Conservation (phyloP, 2,113 vertebrate genomes). For the Polypterus bichir region DNA sequence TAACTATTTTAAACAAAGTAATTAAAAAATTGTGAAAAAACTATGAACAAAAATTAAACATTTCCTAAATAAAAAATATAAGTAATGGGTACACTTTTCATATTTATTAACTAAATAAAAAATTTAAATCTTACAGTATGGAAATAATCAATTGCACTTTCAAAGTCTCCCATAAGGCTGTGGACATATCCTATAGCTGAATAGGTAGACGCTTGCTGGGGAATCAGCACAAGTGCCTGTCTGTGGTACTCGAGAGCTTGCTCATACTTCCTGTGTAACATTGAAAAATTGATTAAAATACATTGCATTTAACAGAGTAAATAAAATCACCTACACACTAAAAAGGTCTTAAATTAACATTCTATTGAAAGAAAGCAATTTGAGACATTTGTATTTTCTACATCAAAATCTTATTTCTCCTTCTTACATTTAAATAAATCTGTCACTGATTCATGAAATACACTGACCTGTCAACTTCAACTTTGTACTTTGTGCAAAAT, state of each 20-base stretch:
- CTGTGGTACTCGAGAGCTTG: conserved; percentile 93
- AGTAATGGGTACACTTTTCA: not conserved
- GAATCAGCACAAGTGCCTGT: conserved; percentile 86
- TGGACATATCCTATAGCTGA: conserved; percentile 92
- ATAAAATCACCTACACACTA: too few relatives aligned
- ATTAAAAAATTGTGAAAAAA: not conserved
- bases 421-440: too few relatives aligned
- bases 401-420: too few relatives aligned
- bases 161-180: conserved; percentile 93
- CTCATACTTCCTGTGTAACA: conserved; percentile 68
- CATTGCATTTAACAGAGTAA: too few relatives aligned
- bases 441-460: too few relatives aligned
- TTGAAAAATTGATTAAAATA: too few relatives aligned
- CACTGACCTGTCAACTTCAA: too few relatives aligned
- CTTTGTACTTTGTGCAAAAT: too few relatives aligned
- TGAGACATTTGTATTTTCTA: too few relatives aligned
- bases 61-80: not conserved
- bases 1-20: conserved; percentile 1
- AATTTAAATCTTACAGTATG: conserved; percentile 67
- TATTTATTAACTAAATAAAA: not conserved
- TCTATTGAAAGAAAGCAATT: too few relatives aligned
- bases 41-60: not conserved
- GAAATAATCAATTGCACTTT: conserved; percentile 95
- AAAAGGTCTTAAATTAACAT: too few relatives aligned
- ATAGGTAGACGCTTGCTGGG: conserved; percentile 92